Evolutionary conservation across 2,888 invertebrate genomes (phyloP), one percentile per base, ranked within the genome.

Genomic region (Labia minor): DNA sequence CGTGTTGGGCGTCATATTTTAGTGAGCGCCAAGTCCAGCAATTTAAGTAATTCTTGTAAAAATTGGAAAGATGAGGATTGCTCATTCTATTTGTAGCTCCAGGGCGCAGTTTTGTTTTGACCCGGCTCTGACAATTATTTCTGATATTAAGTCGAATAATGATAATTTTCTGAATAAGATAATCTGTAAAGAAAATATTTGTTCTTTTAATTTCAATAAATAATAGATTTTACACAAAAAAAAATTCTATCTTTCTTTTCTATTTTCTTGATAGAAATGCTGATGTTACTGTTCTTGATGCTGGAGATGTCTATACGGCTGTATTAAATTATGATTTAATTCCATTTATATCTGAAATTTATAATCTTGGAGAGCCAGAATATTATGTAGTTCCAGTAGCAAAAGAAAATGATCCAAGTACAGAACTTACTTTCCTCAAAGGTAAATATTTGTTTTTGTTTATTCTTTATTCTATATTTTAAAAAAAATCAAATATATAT

Each of bases 361-460:
- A 95, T 76, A 89, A 95, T 76, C 84, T 91, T 69, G 90, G 89
- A 0, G 83, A 88, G 65, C 89, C 90, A 0, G 91, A 90, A 75
- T 96, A 95, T 79, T 96, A 94, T 76, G 95, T 93, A 0, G 96
- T 97, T 0, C 97, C 96, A 1, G 93, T 96, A 0, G 92, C 92
- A 0, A 92, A 94, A 75, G 95, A 95, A 74, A 89, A 91, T 68
- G 95, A 97, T 76, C 88, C 91, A 0, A 87, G 86, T 69, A 95
- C 96, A 0, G 96, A 95, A 73, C 78, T 95, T 1, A 92, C 95
- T 0, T 96, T 95, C 77, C 81, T 98, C 0, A 92, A 92, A 78
- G 92, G 89, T 77, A 76, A 74, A 69, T 65, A 1, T 26, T 10
- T 61, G 19, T 37, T 19, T 26, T 8, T 26, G 4, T 26, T 26